Percentiles rank a stretch among this genome's conserved stretches.
Evolutionary conservation across 30 jellyfish, hydroid and myxozoan species (phyloP).

Genomic region (Turritopsis dohrnii): DNA sequence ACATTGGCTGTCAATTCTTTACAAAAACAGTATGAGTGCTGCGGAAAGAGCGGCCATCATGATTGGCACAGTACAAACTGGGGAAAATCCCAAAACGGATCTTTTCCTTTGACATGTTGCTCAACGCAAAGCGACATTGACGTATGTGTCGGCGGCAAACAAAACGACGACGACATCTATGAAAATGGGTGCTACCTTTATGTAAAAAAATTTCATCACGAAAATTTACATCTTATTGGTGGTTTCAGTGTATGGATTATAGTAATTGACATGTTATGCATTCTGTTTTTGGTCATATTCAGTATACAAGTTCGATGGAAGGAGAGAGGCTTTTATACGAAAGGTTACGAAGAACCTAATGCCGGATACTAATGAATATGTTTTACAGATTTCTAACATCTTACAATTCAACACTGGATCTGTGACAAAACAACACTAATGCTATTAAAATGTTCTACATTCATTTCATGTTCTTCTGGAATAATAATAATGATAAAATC

Average conservation of each 20-base stretch:
- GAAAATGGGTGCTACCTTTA: background rate
- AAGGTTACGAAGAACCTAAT: background rate
- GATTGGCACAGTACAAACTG: background rate
- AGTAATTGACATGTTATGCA: background rate
- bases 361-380: background rate
- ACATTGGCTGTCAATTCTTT: background rate
- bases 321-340: background rate
- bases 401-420: background rate
- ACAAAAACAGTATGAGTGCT: background rate
- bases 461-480: too few species aligned
- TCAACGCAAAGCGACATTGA: background rate
- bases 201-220: background rate
- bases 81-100: background rate
- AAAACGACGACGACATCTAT: background rate
- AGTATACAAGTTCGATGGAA: background rate
- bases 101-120: background rate
- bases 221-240: background rate
- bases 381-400: background rate
- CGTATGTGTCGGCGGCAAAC: background rate
- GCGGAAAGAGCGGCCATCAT: background rate
- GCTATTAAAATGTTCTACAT: background rate
- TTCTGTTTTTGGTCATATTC: background rate
- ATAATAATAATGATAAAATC: too few species aligned
- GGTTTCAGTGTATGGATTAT: background rate
- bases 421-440: background rate